Evolutionary conservation across 2,797 vertebrate species (phyloP).

Genomic region (Florisuga fusca): DNA sequence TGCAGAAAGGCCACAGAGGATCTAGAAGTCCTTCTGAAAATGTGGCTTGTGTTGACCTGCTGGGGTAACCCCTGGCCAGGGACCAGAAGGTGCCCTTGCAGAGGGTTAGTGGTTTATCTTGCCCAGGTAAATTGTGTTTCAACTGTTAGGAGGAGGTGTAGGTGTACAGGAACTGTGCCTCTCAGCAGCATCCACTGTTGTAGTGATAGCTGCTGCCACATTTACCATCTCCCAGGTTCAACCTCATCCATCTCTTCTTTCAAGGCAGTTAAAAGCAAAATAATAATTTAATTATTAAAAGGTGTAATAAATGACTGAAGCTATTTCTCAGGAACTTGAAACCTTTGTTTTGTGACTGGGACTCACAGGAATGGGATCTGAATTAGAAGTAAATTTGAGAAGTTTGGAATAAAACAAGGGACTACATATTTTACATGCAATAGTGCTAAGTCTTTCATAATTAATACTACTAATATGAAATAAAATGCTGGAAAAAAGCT

Average conservation of each 20-base stretch:
- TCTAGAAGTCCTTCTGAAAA: neutral
- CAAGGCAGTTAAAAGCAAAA: neutral
- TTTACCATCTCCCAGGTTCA: neutral
- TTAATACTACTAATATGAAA: neutral
- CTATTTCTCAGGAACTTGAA: neutral
- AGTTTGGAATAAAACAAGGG: neutral
- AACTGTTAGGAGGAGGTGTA: neutral
- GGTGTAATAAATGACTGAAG: neutral
- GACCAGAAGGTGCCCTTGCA: neutral
- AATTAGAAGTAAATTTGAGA: neutral
- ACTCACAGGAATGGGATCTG: neutral
- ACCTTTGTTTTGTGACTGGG: neutral
- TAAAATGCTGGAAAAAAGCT: neutral
- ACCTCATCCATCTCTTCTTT: neutral
- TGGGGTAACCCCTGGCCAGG: rapidly evolving
- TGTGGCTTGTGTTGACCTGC: neutral
- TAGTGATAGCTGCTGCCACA: neutral
- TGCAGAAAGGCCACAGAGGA: neutral
- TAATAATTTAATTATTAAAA: neutral
- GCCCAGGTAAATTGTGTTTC: neutral
- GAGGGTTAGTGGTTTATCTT: neutral
- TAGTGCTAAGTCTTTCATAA: neutral
- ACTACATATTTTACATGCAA: neutral
- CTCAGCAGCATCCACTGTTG: neutral
- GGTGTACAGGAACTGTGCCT: neutral